Conservation (phyloP, 2,888 invertebrate genomes). For the Ceraclea dissimilis region DNA sequence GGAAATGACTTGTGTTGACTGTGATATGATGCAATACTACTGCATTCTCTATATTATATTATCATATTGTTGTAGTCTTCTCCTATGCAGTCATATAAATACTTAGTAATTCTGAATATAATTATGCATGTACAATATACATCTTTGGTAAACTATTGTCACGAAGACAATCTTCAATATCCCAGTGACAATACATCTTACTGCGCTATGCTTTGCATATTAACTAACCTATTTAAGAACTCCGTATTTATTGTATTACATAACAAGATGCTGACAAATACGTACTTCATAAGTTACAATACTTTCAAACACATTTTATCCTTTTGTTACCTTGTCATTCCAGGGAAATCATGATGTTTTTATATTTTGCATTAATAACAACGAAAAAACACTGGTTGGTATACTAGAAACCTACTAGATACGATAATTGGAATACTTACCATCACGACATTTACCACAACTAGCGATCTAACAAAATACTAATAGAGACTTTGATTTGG, state of each 20-base stretch:
- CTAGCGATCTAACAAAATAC: too few relatives aligned
- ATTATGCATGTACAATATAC: background rate
- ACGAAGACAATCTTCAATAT: background rate
- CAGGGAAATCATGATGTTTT: too few relatives aligned
- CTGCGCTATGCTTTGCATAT: background rate
- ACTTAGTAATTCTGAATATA: background rate
- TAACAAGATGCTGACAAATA: too few relatives aligned
- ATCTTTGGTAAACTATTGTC: background rate
- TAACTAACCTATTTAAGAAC: background rate
- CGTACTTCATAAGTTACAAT: too few relatives aligned
- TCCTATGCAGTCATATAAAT: background rate
- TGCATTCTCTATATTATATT: background rate
- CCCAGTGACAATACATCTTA: background rate
- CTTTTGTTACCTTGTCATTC: too few relatives aligned
- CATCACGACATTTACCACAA: too few relatives aligned
- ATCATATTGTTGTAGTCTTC: background rate
- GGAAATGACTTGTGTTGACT: slow-evolving; percentile 6
- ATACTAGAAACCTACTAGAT: too few relatives aligned
- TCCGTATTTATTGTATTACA: background rate
- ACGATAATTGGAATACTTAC: too few relatives aligned
- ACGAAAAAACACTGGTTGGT: too few relatives aligned
- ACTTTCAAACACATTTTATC: too few relatives aligned
- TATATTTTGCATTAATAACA: too few relatives aligned
- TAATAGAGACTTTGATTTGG: too few relatives aligned
- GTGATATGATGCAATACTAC: background rate